Conservation (phyloP, 2,888 invertebrate genomes). For the Micropterix aruncella region DNA sequence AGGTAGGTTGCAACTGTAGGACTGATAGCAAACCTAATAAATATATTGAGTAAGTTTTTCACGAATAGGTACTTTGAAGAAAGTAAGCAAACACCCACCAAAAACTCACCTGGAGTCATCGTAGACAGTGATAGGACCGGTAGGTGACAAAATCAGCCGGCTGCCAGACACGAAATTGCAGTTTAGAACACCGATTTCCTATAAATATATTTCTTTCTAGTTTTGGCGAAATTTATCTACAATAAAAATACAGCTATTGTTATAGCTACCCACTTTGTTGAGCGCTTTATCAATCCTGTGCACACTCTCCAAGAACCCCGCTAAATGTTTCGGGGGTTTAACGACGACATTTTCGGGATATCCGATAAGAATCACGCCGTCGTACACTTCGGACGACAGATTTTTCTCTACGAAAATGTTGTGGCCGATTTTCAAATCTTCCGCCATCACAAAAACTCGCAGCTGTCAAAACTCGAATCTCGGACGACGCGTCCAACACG, state of each 20-base stretch:
- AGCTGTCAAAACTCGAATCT: too few species aligned
- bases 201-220: too few species aligned
- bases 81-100: too few species aligned
- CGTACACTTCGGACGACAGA: slow-evolving; percentile 37
- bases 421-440: slow-evolving; percentile 21
- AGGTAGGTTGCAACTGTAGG: too few species aligned
- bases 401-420: slow-evolving; percentile 33
- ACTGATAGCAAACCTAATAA: too few species aligned
- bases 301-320: slow-evolving; percentile 23
- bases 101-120: slow-evolving; percentile 22
- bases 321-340: slow-evolving; percentile 26
- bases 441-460: too few species aligned
- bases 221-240: too few species aligned
- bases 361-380: slow-evolving; percentile 45
- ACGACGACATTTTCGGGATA: slow-evolving; percentile 35
- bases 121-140: slow-evolving; percentile 56
- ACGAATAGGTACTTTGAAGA: too few species aligned
- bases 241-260: too few species aligned
- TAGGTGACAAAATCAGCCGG: slow-evolving; percentile 57
- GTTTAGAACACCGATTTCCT: slow-evolving; percentile 37
- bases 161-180: slow-evolving; percentile 42
- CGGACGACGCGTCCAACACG: too few species aligned
- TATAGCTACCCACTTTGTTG: slow-evolving; percentile 18
- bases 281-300: slow-evolving; percentile 26
- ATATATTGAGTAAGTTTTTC: too few species aligned